phyloP scores from a whole-genome alignment of 30 jellyfish, hydroid and myxozoan genomes.

The Nemopilema nomurai region DNA sequence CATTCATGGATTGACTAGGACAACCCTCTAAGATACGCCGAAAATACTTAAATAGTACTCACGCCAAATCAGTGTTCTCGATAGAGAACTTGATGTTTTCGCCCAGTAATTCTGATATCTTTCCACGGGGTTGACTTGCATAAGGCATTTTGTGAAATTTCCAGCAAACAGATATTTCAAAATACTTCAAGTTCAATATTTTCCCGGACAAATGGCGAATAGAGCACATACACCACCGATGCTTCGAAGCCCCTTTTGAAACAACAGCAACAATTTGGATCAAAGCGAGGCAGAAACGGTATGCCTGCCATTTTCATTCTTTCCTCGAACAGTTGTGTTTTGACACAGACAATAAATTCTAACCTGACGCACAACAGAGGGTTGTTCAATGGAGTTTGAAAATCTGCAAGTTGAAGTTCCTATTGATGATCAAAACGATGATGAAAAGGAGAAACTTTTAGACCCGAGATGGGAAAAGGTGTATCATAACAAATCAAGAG shows the following conservation, averaged over 20 bases:
- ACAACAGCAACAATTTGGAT: background rate
- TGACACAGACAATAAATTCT: no score
- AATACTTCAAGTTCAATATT: no score
- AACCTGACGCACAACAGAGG: no score
- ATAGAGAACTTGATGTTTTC: conserved; percentile 86
- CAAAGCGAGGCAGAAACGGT: background rate
- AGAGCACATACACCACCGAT: no score
- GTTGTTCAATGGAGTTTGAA: conserved; percentile 90
- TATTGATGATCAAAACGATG: conserved; percentile 30
- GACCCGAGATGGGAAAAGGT: conserved; percentile 76
- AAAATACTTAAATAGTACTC: background rate
- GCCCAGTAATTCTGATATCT: conserved; percentile 81
- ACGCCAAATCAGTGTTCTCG: conserved; percentile 94
- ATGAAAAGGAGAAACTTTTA: conserved; percentile 1
- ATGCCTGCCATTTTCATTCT: background rate
- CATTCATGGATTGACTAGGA: background rate
- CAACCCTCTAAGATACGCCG: background rate
- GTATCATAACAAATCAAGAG: conserved; percentile 72
- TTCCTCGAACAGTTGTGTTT: no score
- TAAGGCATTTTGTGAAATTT: conserved; percentile 79
- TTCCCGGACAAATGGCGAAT: no score
- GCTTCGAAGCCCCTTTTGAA: background rate
- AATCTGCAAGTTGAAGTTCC: conserved; percentile 92
- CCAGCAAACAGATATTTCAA: background rate
- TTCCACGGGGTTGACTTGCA: conserved; percentile 99